These are phyloP conservation scores for Unio delphinus DNA, from an alignment of 2,888 invertebrate species.

Conservation along the genomic window DNA sequence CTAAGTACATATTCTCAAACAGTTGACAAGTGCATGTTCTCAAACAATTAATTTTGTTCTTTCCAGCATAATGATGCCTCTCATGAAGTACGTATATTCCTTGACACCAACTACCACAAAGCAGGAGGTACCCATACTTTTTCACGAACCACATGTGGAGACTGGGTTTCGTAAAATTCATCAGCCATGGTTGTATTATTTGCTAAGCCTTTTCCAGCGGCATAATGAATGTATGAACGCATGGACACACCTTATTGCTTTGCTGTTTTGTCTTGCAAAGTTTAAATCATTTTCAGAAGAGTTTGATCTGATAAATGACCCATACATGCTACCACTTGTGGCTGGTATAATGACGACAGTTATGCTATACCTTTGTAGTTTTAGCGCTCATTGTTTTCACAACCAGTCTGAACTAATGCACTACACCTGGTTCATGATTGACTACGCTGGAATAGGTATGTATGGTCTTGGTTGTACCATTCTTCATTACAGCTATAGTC, in stretches of 20 bases:
- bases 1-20: no score
- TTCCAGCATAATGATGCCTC: slow-evolving; percentile 12
- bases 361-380: slow-evolving; percentile 63
- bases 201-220: slow-evolving; percentile 64
- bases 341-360: slow-evolving; percentile 63
- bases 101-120: slow-evolving; percentile 49
- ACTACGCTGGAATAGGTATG: slow-evolving; percentile 70
- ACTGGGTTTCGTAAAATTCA: slow-evolving; percentile 66
- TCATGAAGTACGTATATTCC: slow-evolving; percentile 24
- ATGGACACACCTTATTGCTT: slow-evolving; percentile 67
- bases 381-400: slow-evolving; percentile 65
- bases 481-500: slow-evolving; percentile 66
- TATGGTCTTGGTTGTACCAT: slow-evolving; percentile 70
- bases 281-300: slow-evolving; percentile 49
- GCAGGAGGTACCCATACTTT: slow-evolving; percentile 62
- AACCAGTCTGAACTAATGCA: slow-evolving; percentile 67
- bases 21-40: no score
- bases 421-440: slow-evolving; percentile 69
- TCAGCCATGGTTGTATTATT: slow-evolving; percentile 67
- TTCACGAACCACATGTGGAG: slow-evolving; percentile 67
- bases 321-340: slow-evolving; percentile 66
- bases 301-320: slow-evolving; percentile 60
- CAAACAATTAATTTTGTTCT: no score
- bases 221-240: slow-evolving; percentile 70
- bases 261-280: slow-evolving; percentile 45